Evolutionary conservation across 2,888 invertebrate genomes (phyloP).

Genomic region (Catotricha subobsoleta): DNA sequence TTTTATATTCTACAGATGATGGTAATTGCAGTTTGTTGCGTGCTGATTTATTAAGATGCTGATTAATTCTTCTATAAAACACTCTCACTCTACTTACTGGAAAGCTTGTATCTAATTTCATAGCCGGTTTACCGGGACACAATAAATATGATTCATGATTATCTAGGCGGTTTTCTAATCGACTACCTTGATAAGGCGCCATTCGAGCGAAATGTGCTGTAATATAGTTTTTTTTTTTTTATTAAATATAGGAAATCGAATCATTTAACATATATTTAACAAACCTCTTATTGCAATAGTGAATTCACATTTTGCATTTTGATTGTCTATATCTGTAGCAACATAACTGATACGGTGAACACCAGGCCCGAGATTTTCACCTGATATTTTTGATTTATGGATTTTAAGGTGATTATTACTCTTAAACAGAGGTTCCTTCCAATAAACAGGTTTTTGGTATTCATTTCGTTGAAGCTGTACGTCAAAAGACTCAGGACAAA

Average conservation of each 20-base stretch:
- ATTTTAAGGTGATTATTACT: constrained; percentile 38
- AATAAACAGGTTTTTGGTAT: constrained; percentile 35
- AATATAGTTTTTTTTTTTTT: too few relatives aligned
- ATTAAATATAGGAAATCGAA: too few relatives aligned
- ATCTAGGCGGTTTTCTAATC: constrained; percentile 10
- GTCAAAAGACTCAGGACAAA: constrained; percentile 44
- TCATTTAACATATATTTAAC: too few relatives aligned
- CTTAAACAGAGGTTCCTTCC: constrained; percentile 45
- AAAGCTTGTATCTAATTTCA: constrained; percentile 22
- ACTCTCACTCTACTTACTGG: constrained; percentile 23
- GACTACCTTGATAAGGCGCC: neutral
- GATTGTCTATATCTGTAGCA: constrained; percentile 43
- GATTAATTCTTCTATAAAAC: constrained; percentile 8
- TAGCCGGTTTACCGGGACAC: constrained; percentile 23
- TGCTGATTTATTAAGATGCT: neutral
- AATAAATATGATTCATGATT: constrained; percentile 25
- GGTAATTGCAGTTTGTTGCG: constrained; percentile 1
- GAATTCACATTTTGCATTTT: constrained; percentile 43
- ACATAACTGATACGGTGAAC: constrained; percentile 43
- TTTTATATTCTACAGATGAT: constrained; percentile 10
- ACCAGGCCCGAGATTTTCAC: constrained; percentile 38
- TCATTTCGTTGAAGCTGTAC: constrained; percentile 36
- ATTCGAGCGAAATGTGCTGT: constrained; percentile 1
- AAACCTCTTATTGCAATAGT: too few relatives aligned
- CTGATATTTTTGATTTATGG: constrained; percentile 44